Percentiles rank a stretch among this genome's conserved stretches.
phyloP scores from a whole-genome alignment of 2,888 invertebrate genomes.

The Pseudolycoriella hygida region DNA sequence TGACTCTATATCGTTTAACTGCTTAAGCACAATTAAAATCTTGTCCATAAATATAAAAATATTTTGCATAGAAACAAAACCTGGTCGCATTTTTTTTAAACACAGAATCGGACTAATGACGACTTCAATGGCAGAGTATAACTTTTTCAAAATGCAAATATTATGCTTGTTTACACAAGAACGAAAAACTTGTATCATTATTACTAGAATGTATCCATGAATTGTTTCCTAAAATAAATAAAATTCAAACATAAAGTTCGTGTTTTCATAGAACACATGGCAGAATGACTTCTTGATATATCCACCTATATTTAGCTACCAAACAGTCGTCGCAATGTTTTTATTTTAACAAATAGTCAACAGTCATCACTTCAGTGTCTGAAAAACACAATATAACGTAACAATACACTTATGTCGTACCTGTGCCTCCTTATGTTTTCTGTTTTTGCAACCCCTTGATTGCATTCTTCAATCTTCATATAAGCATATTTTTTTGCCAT shows the following conservation, averaged over 20 bases:
- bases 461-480: conserved; percentile 3
- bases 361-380: conserved; percentile 1
- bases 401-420: conserved; percentile 1
- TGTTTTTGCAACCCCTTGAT: conserved; percentile 6
- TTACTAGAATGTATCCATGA: neutral
- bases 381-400: conserved; percentile 2
- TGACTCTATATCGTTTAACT: too few relatives aligned
- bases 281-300: too few relatives aligned
- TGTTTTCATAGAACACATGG: too few relatives aligned
- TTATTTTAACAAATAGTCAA: conserved; percentile 3
- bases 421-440: conserved; percentile 4
- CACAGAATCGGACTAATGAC: too few relatives aligned
- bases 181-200: neutral
- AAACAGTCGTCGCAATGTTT: neutral
- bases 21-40: too few relatives aligned
- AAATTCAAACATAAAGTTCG: neutral
- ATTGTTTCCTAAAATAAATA: conserved; percentile 1
- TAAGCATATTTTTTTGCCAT: neutral
- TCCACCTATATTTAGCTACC: neutral
- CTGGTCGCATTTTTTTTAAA: too few relatives aligned
- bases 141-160: too few relatives aligned
- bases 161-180: neutral
- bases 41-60: too few relatives aligned
- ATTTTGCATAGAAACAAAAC: too few relatives aligned
- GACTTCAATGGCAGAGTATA: too few relatives aligned